These are phyloP conservation scores for Ectropis grisescens DNA, from an alignment of 1,140 invertebrate genomes.

Conservation along the genomic window DNA sequence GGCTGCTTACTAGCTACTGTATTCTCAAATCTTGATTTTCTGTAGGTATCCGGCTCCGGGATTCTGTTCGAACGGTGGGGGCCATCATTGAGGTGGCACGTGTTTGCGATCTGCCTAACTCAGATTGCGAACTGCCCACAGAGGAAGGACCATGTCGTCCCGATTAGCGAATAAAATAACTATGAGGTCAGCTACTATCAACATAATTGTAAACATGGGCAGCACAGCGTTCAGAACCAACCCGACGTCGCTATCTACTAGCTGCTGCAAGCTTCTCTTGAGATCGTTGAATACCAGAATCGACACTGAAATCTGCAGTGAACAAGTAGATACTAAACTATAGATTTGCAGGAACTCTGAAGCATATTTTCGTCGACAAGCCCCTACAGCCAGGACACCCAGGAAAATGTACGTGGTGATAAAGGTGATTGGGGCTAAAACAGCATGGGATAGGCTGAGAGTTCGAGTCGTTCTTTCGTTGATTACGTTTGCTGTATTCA, in stretches of 20 bases:
- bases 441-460: constrained; percentile 27
- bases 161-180: constrained; percentile 25
- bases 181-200: constrained; percentile 32
- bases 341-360: constrained; percentile 40
- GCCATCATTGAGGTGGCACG: too few species aligned
- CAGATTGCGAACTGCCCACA: too few species aligned
- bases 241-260: constrained; percentile 13
- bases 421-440: constrained; percentile 30
- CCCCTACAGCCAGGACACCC: constrained; percentile 24
- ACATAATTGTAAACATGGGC: constrained; percentile 33
- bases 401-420: constrained; percentile 36
- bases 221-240: constrained; percentile 40
- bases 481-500: constrained; percentile 39
- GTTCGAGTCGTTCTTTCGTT: constrained; percentile 33
- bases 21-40: too few species aligned
- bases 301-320: constrained; percentile 24
- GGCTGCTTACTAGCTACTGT: too few species aligned
- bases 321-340: constrained; percentile 23
- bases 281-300: constrained; percentile 33
- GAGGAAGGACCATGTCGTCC: too few species aligned
- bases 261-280: constrained; percentile 1
- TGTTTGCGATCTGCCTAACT: too few species aligned
- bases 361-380: constrained; percentile 9
- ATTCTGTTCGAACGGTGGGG: too few species aligned
- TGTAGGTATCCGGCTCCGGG: too few species aligned